These are phyloP conservation scores for Cyanoliseus patagonus DNA, from an alignment of 2,113 vertebrate species.

Conservation along the genomic window DNA sequence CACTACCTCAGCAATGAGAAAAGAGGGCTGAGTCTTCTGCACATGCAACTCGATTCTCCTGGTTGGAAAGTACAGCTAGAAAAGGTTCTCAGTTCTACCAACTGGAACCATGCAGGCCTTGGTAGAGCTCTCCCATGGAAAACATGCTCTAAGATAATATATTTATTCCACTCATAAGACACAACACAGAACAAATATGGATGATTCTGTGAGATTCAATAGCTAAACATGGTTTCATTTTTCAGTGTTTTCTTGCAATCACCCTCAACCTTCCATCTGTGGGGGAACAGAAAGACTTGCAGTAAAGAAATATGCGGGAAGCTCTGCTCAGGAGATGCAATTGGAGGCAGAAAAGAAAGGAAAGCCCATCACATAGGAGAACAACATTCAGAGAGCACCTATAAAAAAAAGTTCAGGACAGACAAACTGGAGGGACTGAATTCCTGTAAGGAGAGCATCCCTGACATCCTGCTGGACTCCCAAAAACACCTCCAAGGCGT, in stretches of 20 bases:
- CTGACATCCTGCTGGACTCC: background rate
- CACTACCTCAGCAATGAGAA: background rate
- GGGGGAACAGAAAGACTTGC: background rate
- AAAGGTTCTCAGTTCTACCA: background rate
- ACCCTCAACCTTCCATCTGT: background rate
- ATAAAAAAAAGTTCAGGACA: background rate
- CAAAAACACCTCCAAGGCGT: background rate
- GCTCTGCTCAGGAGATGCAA: background rate
- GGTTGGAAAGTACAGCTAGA: background rate
- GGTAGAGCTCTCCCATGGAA: background rate
- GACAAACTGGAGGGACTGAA: background rate
- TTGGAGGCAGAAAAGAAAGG: background rate
- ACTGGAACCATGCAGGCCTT: background rate
- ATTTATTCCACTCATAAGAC: background rate
- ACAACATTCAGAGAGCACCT: background rate
- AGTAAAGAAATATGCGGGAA: background rate
- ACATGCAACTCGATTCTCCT: accelerated
- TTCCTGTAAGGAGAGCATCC: background rate
- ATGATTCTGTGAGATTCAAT: background rate
- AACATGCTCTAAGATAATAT: background rate
- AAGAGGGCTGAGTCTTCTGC: background rate
- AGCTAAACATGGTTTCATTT: background rate
- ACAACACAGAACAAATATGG: background rate
- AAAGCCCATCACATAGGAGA: background rate
- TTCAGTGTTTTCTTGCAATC: background rate